Percentiles rank a stretch among this genome's conserved stretches.
These are phyloP conservation scores for Onychostruthus taczanowskii DNA, from an alignment of 2,113 vertebrate genomes.

Conservation along the genomic window DNA sequence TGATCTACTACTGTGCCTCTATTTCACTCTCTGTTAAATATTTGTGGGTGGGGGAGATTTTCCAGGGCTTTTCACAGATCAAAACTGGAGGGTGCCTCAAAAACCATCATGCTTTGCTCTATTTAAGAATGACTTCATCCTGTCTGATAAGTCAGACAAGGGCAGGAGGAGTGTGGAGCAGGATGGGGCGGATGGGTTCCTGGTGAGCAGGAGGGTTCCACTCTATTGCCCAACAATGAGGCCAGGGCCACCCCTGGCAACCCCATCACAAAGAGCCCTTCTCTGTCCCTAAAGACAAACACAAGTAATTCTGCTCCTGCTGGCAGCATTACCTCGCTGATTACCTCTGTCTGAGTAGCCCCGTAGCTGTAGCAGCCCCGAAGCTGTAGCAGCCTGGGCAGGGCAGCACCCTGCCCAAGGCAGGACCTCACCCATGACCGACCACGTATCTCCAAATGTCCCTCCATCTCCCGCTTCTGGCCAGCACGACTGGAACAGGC, in stretches of 20 bases:
- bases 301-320: neutral
- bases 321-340: fast-evolving
- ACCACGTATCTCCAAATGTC: fast-evolving
- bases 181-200: fast-evolving
- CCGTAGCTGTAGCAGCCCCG: neutral
- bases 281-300: neutral
- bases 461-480: fast-evolving
- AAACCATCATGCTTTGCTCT: fast-evolving
- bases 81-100: neutral
- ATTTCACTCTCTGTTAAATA: neutral
- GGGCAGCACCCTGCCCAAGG: fast-evolving
- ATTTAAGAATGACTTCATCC: fast-evolving
- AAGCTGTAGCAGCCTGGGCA: neutral
- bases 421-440: fast-evolving
- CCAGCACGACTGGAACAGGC: fast-evolving
- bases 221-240: neutral
- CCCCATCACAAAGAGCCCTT: neutral
- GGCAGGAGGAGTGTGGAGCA: neutral
- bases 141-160: neutral
- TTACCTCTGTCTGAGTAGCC: fast-evolving
- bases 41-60: fast-evolving
- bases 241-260: fast-evolving
- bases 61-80: neutral
- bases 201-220: neutral
- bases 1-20: neutral